Conservation (phyloP, 2,113 vertebrate genomes). For the Uropsilus gracilis region DNA sequence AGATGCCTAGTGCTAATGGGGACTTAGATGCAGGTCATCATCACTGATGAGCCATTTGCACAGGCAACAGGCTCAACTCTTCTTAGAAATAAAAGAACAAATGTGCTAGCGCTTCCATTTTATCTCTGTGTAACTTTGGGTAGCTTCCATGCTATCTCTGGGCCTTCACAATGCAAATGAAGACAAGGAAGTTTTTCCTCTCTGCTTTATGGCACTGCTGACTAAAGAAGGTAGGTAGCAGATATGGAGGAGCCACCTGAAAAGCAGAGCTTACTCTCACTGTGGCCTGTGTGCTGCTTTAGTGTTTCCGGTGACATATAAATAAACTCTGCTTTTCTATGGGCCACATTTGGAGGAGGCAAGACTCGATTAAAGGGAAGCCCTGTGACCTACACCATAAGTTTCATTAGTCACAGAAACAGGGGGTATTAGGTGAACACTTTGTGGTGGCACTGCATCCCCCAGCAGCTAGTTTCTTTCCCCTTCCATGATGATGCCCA, state of each 20-base stretch:
- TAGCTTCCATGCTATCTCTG: not conserved
- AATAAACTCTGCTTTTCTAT: not conserved
- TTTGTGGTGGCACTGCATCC: not conserved
- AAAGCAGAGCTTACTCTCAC: not conserved
- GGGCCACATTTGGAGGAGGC: not conserved
- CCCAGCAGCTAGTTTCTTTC: not conserved
- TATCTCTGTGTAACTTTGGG: not conserved
- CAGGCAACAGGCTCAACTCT: not conserved
- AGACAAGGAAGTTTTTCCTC: not conserved
- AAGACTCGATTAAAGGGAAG: not conserved
- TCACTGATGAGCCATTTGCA: not conserved
- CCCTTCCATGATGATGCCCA: not conserved
- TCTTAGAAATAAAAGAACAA: not conserved
- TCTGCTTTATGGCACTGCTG: too few relatives aligned
- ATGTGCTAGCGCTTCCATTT: not conserved
- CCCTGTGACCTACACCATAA: not conserved
- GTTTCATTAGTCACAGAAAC: not conserved
- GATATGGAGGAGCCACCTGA: too few relatives aligned
- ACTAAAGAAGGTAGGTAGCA: not conserved
- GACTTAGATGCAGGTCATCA: not conserved
- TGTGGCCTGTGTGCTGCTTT: not conserved
- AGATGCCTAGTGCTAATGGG: not conserved
- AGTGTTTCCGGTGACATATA: not conserved
- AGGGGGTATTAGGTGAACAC: not conserved
- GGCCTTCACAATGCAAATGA: not conserved